These are phyloP conservation scores for Cepaea nemoralis DNA, from an alignment of 1,140 invertebrate genomes.

Conservation along the genomic window DNA sequence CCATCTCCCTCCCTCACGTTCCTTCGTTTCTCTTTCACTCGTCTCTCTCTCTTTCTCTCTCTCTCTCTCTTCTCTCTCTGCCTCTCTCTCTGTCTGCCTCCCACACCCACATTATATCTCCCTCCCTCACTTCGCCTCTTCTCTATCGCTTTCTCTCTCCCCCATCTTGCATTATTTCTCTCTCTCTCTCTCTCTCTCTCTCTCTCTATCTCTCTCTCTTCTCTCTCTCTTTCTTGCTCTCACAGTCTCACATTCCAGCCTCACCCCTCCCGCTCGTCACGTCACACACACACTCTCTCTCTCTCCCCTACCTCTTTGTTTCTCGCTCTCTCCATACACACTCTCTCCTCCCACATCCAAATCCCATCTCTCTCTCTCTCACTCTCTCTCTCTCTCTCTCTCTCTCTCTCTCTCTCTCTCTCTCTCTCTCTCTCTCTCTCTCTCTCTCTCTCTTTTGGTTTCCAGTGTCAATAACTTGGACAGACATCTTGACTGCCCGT, in stretches of 20 bases:
- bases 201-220: too few relatives aligned
- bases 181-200: not conserved
- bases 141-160: not conserved
- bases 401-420: too few relatives aligned
- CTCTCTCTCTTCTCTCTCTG: constrained; percentile 28
- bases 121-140: not conserved
- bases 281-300: not conserved
- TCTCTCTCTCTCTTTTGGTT: not conserved
- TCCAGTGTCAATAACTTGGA: too few relatives aligned
- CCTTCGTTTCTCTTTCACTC: not conserved
- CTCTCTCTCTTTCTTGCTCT: not conserved
- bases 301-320: not conserved
- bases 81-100: not conserved
- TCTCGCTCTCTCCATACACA: not conserved
- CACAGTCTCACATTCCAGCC: not conserved
- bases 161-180: not conserved
- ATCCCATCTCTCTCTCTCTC: not conserved
- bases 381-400: too few relatives aligned
- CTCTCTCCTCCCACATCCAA: not conserved
- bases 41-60: constrained; percentile 13
- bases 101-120: not conserved
- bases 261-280: too few relatives aligned
- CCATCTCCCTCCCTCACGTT: not conserved
- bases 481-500: too few relatives aligned
- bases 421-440: not conserved